Base-by-base conservation (phyloP, 2,113 vertebrate species). In the Cepphus grylle region DNA sequence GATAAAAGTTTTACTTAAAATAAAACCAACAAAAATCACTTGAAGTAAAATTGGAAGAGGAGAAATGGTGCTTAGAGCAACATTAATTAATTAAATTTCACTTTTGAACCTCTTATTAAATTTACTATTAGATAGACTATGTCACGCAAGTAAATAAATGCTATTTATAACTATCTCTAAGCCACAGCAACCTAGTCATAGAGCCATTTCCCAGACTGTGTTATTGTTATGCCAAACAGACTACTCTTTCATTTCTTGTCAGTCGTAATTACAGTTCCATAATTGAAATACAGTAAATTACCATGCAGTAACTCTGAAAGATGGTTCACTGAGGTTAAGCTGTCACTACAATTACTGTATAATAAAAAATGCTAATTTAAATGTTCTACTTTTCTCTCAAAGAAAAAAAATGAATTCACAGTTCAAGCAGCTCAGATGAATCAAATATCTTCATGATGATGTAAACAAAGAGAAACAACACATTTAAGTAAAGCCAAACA, bases 151-250 rank as follows among this genome's bases (percentile, higher is more conserved):
- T 58, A 92, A 92, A 84, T 86, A 90, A 94, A 79, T 50, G 86
- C 71, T 94, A 93, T 95, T 97, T 69, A 73, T 93, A 95, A 94
- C 73, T 73, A 49, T 53, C 87, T 81, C 71, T 56, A 88, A 95
- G 95, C 95, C 98, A 97, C 81, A 98, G 97, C 98, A 98, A 98
- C 92, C 97, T 97, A 98, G 98, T 98, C 96, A 98, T 53, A 96
- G 89, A 95, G 96, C 88, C 86, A 86, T 88, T 97, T 97, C 97
- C 98, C 98, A 98, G 96, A 65, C 97, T 97, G 90, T 94, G 94
- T 97, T 97, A 97, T 98, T 98, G 98, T 98, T 98, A 97, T 96
- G 96, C 90, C 97, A 98, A 98, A 99, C 98, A 99, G 98, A 98
- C 97, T 97, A 97, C 98, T 98, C 98, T 98, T 99, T 99, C 98